A percentile compares a stretch with the other conserved stretches of the same genome.
phyloP scores from a whole-genome alignment of 2,797 vertebrate species.

The Alcedo quadribrachys region DNA sequence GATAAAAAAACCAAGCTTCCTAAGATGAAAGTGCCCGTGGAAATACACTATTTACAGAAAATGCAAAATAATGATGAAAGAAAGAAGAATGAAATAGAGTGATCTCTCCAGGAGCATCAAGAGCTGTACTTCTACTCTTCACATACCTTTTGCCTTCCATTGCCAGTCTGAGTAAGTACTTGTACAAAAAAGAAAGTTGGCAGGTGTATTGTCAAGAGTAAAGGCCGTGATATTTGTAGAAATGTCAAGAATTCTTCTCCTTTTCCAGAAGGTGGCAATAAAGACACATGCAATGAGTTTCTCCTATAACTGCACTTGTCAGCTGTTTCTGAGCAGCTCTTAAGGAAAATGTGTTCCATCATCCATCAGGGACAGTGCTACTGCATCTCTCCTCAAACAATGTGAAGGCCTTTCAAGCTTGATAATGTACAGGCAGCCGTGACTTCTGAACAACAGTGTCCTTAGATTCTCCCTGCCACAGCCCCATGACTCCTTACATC shows the following conservation, averaged over 20 bases:
- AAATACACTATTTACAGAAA: not conserved
- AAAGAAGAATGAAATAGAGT: not conserved
- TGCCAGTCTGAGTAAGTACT: not conserved
- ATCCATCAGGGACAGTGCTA: not conserved
- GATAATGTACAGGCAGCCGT: not conserved
- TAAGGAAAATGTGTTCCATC: conserved; percentile 41
- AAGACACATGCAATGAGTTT: not conserved
- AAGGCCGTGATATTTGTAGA: not conserved
- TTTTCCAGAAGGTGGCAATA: conserved; percentile 67
- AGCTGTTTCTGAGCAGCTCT: conserved; percentile 26
- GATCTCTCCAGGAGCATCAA: not conserved
- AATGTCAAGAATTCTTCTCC: not conserved
- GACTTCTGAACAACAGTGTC: not conserved
- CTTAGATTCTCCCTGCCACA: not conserved
- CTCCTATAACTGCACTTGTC: not conserved
- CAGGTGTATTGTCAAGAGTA: not conserved
- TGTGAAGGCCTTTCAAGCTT: not conserved
- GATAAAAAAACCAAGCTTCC: not conserved
- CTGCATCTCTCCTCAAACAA: not conserved
- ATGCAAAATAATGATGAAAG: not conserved
- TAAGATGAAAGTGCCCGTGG: not conserved
- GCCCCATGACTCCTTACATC: not conserved
- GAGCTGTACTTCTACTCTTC: not conserved
- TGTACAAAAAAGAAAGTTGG: not conserved
- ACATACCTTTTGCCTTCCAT: not conserved